Evolutionary conservation across 2,888 invertebrate genomes (phyloP), one percentile per base, ranked within the genome.

Genomic region (Coelinius sp.): DNA sequence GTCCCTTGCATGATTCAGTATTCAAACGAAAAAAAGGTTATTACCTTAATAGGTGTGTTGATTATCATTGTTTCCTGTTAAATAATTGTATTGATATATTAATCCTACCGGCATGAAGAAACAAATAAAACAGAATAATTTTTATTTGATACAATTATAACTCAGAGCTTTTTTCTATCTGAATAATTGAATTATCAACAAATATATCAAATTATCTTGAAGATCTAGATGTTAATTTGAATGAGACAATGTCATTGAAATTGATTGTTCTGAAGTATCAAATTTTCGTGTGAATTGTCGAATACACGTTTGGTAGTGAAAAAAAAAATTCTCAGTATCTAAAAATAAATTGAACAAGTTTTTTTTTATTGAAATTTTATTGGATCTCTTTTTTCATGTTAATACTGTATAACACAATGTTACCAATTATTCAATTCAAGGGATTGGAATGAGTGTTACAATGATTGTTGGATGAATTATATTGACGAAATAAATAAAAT

Each of bases 11-110:
- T 62, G 24, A 66, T 12, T 66, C 66, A 67, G 66, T 66, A 71
- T 71, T 71, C 22, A 22, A 70, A 38, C 46, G 53, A 52, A 65
- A 38, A 65, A 70, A 56, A 59, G 41, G 14, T n/a, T n/a, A n/a
- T n/a, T n/a, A n/a, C n/a, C n/a, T n/a, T 14, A 41, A 44, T 64
- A 71, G 52, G 44, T 12, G 52, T 71, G 67, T 74, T 69, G 68
- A 73, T 70, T 73, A 70, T 74, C 70, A 52, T 71, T 74, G 74
- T 76, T 76, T 56, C 64, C 71, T 65, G 71, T 73, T 76, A 49
- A 41, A 76, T 75, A 71, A 71, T 73, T 65, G 63, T 70, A 68
- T 68, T 73, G 49, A 62, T 67, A 63, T 25, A 68, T 46, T 52
- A 14, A 25, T 62, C 17, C 17, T 44, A 68, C 38, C 25, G 62